phyloP scores from a whole-genome alignment of 2,113 vertebrate species.

The Aspiorhynchus laticeps region DNA sequence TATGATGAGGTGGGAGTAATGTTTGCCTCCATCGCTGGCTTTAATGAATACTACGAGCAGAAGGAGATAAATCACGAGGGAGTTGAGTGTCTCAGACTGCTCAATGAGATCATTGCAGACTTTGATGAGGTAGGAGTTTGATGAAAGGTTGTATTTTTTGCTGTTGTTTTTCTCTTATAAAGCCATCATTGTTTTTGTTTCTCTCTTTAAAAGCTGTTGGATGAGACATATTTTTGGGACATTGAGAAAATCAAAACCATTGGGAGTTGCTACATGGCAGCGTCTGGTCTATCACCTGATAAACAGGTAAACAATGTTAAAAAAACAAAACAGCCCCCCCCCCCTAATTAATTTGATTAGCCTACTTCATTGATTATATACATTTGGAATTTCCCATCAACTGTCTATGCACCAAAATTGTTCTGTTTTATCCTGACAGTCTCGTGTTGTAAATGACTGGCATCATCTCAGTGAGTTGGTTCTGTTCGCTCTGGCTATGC shows the following conservation, averaged over 20 bases:
- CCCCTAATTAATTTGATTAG: not conserved
- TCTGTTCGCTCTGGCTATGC: constrained; percentile 91
- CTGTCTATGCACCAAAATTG: not conserved
- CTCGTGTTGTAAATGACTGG: constrained; percentile 85
- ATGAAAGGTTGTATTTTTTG: not conserved
- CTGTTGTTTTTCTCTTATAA: not conserved
- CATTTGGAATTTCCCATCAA: not conserved
- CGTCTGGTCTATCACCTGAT: constrained; percentile 91
- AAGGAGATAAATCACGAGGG: constrained; percentile 94
- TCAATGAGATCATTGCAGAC: constrained; percentile 96
- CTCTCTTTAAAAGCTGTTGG: constrained; percentile 79
- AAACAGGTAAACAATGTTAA: constrained; percentile 75
- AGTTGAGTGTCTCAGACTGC: constrained; percentile 89
- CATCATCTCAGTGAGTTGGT: constrained; percentile 92
- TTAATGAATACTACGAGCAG: constrained; percentile 94
- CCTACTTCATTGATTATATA: not conserved
- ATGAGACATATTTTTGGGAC: constrained; percentile 91
- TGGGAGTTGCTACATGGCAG: constrained; percentile 96
- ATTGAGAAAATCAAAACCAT: constrained; percentile 99
- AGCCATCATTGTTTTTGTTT: not conserved
- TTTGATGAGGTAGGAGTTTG: constrained; percentile 88
- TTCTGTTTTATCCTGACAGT: constrained; percentile 27
- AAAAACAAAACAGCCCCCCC: not conserved
- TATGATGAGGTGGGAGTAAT: constrained; percentile 95
- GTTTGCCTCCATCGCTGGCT: constrained; percentile 95